Conservation (phyloP, 2,888 invertebrate genomes). For the Calliopum simillimum region DNA sequence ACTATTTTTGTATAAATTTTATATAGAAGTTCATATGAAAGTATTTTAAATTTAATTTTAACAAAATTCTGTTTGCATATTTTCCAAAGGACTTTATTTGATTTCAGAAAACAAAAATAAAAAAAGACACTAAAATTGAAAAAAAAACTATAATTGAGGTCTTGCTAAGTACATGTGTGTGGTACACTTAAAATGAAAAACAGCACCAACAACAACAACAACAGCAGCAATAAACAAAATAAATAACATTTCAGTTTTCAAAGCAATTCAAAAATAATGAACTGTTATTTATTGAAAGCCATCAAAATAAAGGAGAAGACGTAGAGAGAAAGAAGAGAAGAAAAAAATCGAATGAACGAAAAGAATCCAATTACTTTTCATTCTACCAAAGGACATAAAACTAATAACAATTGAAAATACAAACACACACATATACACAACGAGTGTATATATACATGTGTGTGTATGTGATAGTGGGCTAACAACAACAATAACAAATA, state of each 20-base stretch:
- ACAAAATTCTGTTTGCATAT: no score
- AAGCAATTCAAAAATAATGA: conserved; percentile 49
- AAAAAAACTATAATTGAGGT: no score
- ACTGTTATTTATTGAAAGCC: conserved; percentile 46
- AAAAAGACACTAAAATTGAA: no score
- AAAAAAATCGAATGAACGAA: not conserved
- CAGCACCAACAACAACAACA: conserved; percentile 26
- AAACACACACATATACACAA: conserved; percentile 33
- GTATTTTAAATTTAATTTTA: no score
- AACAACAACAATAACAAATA: no score
- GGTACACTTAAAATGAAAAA: conserved; percentile 30
- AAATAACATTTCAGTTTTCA: conserved; percentile 44
- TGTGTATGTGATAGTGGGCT: no score
- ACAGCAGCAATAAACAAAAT: conserved; percentile 36
- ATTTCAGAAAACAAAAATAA: no score
- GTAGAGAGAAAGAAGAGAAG: conserved; percentile 4
- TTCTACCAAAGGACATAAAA: conserved; percentile 50
- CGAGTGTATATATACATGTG: no score
- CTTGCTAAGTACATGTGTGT: not conserved
- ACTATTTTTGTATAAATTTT: no score
- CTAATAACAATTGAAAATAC: conserved; percentile 51
- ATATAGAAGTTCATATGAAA: no score
- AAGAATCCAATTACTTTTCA: conserved; percentile 49
- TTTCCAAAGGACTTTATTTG: no score
- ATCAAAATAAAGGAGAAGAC: conserved; percentile 40